Conservation (phyloP, 2,797 vertebrate genomes). For the Rhinella marina region DNA sequence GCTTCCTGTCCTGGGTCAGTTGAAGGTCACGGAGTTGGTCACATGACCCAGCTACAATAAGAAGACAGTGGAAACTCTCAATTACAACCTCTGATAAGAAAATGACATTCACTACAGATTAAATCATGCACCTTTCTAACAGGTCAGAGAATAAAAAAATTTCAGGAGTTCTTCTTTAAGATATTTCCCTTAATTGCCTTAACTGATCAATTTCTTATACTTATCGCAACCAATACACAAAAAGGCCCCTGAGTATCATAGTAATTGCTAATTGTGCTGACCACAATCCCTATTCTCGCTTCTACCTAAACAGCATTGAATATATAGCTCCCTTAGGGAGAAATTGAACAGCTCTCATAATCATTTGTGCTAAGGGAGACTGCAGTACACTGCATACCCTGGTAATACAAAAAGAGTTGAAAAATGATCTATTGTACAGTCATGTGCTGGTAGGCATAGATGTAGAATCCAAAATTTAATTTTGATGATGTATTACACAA, state of each 20-base stretch:
- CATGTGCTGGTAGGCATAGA: slow-evolving; percentile 52
- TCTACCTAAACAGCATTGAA: slow-evolving; percentile 43
- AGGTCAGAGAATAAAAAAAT: too few relatives aligned
- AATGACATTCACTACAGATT: too few relatives aligned
- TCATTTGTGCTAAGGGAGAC: slow-evolving; percentile 44
- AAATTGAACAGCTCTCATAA: slow-evolving; percentile 38
- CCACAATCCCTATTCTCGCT: slow-evolving; percentile 24
- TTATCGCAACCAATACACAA: slow-evolving; percentile 12
- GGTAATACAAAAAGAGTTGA: slow-evolving; percentile 36
- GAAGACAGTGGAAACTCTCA: too few relatives aligned
- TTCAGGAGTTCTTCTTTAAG: too few relatives aligned
- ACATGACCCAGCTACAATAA: too few relatives aligned
- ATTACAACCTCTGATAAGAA: too few relatives aligned
- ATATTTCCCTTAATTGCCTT: neutral
- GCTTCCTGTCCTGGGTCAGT: too few relatives aligned
- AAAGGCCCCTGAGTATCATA: neutral
- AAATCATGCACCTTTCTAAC: too few relatives aligned
- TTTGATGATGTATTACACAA: slow-evolving; percentile 59
- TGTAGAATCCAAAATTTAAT: slow-evolving; percentile 54
- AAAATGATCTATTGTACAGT: slow-evolving; percentile 53
- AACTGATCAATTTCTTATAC: neutral
- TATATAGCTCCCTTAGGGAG: slow-evolving; percentile 43
- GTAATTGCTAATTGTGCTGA: slow-evolving; percentile 44
- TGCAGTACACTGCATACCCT: slow-evolving; percentile 13
- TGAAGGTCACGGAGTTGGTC: too few relatives aligned